Conservation (phyloP, 2,888 invertebrate species). For the Heliconius cydno region DNA sequence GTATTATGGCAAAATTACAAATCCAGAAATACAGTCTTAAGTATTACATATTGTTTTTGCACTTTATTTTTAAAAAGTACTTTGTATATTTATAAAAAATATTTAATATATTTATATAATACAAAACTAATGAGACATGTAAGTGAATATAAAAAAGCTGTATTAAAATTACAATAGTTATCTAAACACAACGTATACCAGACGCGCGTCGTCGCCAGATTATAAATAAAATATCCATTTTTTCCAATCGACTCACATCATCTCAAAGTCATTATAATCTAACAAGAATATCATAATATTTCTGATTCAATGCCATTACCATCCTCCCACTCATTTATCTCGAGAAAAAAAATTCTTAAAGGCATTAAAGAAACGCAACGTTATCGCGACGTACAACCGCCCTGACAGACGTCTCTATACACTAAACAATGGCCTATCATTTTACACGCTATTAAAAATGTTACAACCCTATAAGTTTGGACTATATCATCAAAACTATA, state of each 20-base stretch:
- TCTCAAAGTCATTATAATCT: slow-evolving; percentile 37
- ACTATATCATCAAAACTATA: slow-evolving; percentile 30
- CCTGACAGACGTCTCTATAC: slow-evolving; percentile 79
- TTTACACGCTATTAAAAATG: slow-evolving; percentile 70
- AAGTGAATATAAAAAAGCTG: not conserved
- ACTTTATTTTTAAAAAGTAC: not conserved
- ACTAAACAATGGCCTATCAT: slow-evolving; percentile 75
- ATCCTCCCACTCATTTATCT: slow-evolving; percentile 48
- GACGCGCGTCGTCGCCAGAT: slow-evolving; percentile 2
- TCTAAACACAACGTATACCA: not conserved
- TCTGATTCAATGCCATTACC: slow-evolving; percentile 46
- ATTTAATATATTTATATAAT: not conserved
- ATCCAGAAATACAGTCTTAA: too few species aligned
- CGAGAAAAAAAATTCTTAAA: slow-evolving; percentile 45
- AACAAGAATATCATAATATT: slow-evolving; percentile 43
- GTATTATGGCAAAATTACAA: not conserved
- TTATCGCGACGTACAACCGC: slow-evolving; percentile 68
- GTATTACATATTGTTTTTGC: not conserved
- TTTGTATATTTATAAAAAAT: not conserved
- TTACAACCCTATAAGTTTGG: slow-evolving; percentile 43
- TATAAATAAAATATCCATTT: slow-evolving; percentile 7
- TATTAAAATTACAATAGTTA: not conserved
- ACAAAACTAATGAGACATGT: not conserved
- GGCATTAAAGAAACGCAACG: slow-evolving; percentile 64
- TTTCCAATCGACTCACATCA: slow-evolving; percentile 5